phyloP scores from a whole-genome alignment of 2,888 invertebrate genomes.

The Aquatica leii region DNA sequence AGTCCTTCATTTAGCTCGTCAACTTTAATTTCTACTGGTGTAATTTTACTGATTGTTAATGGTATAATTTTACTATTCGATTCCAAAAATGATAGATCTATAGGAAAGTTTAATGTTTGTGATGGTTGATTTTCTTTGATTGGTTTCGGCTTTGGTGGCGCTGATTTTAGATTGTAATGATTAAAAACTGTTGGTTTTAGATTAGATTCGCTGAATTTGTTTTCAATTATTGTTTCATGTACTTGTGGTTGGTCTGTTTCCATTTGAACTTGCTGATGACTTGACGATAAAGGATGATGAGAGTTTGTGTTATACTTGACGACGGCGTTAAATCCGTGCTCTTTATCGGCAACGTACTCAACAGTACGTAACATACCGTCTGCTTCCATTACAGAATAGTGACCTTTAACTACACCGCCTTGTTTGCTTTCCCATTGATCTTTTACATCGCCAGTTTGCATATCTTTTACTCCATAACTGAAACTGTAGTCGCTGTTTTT shows the following conservation, averaged over 20 bases:
- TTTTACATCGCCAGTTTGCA: slow-evolving; percentile 68
- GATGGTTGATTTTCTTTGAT: background rate
- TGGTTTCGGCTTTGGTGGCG: background rate
- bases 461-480: slow-evolving; percentile 70
- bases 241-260: background rate
- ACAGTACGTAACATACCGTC: slow-evolving; percentile 71
- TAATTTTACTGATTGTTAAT: slow-evolving; percentile 47
- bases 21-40: slow-evolving; percentile 51
- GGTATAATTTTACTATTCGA: slow-evolving; percentile 47
- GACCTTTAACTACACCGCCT: slow-evolving; percentile 69
- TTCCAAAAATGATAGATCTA: slow-evolving; percentile 48
- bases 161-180: background rate
- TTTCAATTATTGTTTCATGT: background rate
- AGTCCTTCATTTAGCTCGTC: too few species aligned
- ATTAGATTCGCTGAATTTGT: background rate
- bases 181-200: background rate
- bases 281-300: slow-evolving; percentile 51
- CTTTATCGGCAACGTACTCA: slow-evolving; percentile 68
- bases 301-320: slow-evolving; percentile 65
- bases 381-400: slow-evolving; percentile 73
- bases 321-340: slow-evolving; percentile 66
- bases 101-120: slow-evolving; percentile 39
- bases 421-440: slow-evolving; percentile 70
- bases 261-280: slow-evolving; percentile 16
- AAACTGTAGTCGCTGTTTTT: slow-evolving; percentile 67